Conservation (phyloP, 2,797 vertebrate genomes). For the Coregonus suidteri region DNA sequence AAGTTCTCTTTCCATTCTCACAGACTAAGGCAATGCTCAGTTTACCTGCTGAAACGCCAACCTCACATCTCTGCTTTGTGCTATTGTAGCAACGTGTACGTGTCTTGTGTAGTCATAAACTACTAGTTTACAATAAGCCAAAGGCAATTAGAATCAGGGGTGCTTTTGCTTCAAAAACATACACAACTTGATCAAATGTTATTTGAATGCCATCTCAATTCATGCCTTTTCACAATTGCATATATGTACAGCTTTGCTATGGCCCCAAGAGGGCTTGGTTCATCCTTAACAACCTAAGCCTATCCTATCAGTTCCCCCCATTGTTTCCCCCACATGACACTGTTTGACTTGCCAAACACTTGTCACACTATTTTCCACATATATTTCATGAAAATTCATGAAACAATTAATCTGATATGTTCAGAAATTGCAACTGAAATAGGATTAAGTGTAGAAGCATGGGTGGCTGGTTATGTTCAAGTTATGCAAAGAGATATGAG, state of each 20-base stretch:
- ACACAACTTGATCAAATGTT: not conserved
- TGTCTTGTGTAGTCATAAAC: not conserved
- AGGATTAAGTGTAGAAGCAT: not conserved
- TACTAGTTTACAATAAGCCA: not conserved
- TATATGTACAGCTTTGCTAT: not conserved
- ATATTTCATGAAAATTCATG: not conserved
- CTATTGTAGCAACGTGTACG: not conserved
- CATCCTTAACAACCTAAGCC: no score
- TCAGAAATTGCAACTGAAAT: not conserved
- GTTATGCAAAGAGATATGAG: not conserved
- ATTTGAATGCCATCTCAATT: no score
- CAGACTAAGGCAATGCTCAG: not conserved
- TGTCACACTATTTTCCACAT: not conserved
- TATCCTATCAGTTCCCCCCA: not conserved
- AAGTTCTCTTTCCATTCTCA: not conserved
- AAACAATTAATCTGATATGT: not conserved
- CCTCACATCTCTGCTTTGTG: not conserved
- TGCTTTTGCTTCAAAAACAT: not conserved
- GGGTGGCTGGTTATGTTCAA: not conserved
- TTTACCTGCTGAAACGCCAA: not conserved
- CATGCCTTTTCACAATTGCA: no score
- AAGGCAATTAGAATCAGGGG: not conserved
- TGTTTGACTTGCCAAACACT: not conserved
- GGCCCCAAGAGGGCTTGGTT: not conserved
- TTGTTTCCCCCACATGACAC: not conserved